Base-by-base conservation (phyloP, 2,797 vertebrate genomes). In the Enteromius treurensis region DNA sequence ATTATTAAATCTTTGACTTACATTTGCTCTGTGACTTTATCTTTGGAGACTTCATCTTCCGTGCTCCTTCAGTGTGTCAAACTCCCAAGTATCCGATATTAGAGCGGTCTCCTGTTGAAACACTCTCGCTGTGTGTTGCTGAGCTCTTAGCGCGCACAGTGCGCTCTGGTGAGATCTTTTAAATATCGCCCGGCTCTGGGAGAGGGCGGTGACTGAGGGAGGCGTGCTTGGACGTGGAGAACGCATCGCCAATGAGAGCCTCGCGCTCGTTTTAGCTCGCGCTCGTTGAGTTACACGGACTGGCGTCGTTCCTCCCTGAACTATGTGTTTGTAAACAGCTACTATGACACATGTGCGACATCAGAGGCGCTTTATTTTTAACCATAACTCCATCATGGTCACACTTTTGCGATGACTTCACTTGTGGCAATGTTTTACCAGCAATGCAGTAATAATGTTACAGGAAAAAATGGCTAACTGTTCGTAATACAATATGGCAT, bases 11-110 rank as follows among this genome's bases (percentile, higher is more conserved):
- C 13, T 3, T 42, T 5, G 23, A 91, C 90, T 91, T 87, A 93
- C 80, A 80, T 89, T 91, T 90, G 90, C 90, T 91, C 81, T 88
- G 89, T 75, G 91, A 32, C 85, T 93, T 93, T 55, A 94, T 88
- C 68, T 95, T 95, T 49, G 94, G 94, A 84, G 95, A 94, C 91
- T 95, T 96, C 95, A 96, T 95, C 74, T 37, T 90, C 86, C 40
- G 40, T 74, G 5, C 51, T 69, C 40, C 62, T 45, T 67, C 26
- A 65, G 10, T n/a, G 58, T 55, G 58, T 60, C n/a, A 51, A 74
- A 19, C 21, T 4, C 51, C 1, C 49, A 73, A 80, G 64, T 34
- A 89, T 88, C 89, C 87, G 37, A 79, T 73, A 40, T 32, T 5
- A 37, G 78, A n/a, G 21, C 21, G 11, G 65, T 77, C 62, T 60